These are phyloP conservation scores for Panulirus ornatus DNA, from an alignment of 1,140 invertebrate genomes.

Conservation along the genomic window DNA sequence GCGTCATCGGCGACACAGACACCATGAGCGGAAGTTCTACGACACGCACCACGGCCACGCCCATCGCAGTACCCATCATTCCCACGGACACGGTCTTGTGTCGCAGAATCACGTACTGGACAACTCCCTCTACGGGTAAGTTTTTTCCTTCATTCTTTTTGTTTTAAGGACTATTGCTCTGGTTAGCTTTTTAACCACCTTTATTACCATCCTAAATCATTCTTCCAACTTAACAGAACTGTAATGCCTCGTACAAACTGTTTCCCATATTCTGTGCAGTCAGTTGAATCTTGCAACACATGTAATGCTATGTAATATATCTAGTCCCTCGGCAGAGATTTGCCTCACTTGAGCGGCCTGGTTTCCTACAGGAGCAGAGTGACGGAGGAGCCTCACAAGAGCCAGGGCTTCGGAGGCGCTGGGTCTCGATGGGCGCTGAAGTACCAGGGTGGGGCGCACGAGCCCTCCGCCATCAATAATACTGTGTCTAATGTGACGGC, in stretches of 20 bases:
- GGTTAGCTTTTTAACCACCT: not conserved
- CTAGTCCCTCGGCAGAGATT: not conserved
- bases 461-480: constrained; percentile 80
- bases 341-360: not conserved
- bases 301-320: not conserved
- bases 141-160: not conserved
- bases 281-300: not conserved
- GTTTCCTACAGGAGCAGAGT: constrained; percentile 11
- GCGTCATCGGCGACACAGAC: constrained; percentile 50
- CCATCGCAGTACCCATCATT: not conserved
- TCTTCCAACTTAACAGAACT: not conserved
- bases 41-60: constrained; percentile 26
- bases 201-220: not conserved
- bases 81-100: constrained; percentile 26
- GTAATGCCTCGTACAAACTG: not conserved
- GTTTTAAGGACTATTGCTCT: not conserved
- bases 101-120: constrained; percentile 42
- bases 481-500: constrained; percentile 88
- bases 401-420: not conserved
- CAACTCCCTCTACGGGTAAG: constrained; percentile 50
- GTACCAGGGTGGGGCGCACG: constrained; percentile 65
- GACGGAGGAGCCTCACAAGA: constrained; percentile 24
- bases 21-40: constrained; percentile 48
- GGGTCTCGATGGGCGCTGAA: constrained; percentile 69
- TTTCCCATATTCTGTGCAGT: not conserved